Evolutionary conservation across 1,140 invertebrate genomes (phyloP).

Genomic region (Ceratosolen fusciceps): DNA sequence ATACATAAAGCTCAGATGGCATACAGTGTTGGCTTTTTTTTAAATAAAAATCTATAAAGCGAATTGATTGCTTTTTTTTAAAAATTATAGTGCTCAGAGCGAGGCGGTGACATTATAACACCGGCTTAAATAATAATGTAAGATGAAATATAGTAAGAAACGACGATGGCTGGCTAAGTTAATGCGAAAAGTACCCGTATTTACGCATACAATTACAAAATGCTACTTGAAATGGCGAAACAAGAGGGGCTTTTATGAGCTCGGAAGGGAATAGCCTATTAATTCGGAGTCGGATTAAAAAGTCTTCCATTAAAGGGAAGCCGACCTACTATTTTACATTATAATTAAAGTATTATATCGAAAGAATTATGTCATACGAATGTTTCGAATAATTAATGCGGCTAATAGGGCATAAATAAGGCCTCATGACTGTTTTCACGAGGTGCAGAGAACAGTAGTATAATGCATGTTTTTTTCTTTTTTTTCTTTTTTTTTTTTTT

Average conservation of each 20-base stretch:
- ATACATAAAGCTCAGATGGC: no score
- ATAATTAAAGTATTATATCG: neutral
- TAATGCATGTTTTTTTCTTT: no score
- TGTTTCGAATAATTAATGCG: no score
- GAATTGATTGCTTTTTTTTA: no score
- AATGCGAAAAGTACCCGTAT: neutral
- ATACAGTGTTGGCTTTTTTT: no score
- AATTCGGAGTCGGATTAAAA: neutral
- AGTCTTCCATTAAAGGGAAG: neutral
- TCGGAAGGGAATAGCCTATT: neutral
- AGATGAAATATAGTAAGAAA: neutral
- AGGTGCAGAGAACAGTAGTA: no score
- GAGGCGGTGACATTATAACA: neutral
- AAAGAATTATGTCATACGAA: no score
- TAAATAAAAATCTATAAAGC: no score
- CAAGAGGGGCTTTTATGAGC: neutral
- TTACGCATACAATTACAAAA: neutral
- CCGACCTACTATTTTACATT: neutral
- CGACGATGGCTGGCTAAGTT: neutral
- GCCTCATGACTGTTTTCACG: no score
- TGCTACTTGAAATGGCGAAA: neutral
- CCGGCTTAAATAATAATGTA: neutral
- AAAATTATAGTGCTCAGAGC: neutral
- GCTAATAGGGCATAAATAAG: no score
- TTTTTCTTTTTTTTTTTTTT: no score